Evolutionary conservation across 1,140 invertebrate genomes (phyloP).

Genomic region (Rhagoletis pomonella): DNA sequence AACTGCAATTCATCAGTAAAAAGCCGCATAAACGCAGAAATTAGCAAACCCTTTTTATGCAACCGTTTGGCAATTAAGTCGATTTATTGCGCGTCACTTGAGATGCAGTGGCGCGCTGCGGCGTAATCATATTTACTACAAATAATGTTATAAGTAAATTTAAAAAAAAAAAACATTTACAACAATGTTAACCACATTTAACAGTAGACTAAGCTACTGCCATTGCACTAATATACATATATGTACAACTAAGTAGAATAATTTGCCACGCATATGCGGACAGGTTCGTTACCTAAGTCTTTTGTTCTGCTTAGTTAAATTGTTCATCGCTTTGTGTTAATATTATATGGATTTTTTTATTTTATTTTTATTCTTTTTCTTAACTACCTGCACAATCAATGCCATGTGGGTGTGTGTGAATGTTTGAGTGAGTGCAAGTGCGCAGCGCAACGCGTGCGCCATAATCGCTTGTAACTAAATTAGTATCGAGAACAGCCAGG

Average conservation of each 20-base stretch:
- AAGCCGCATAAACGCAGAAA: neutral
- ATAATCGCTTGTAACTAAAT: neutral
- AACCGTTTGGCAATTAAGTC: neutral
- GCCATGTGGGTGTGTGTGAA: neutral
- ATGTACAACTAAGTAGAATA: neutral
- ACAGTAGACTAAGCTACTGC: neutral
- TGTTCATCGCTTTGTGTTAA: neutral
- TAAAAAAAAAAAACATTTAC: neutral
- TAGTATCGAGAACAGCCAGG: neutral
- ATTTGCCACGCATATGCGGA: constrained; percentile 10
- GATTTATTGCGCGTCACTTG: constrained; percentile 42
- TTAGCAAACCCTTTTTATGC: constrained; percentile 9
- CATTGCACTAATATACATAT: neutral
- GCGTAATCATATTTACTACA: neutral
- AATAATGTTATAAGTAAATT: constrained; percentile 35
- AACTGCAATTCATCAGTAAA: neutral
- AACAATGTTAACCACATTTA: neutral
- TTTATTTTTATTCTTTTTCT: neutral
- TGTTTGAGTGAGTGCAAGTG: neutral
- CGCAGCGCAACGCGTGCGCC: neutral
- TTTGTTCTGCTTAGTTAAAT: constrained; percentile 35
- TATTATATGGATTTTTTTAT: neutral
- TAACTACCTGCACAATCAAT: neutral
- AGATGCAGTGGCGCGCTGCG: neutral
- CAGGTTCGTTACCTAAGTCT: constrained; percentile 32